phyloP scores from a whole-genome alignment of 2,113 vertebrate genomes.

The Sphyrna mokarran region DNA sequence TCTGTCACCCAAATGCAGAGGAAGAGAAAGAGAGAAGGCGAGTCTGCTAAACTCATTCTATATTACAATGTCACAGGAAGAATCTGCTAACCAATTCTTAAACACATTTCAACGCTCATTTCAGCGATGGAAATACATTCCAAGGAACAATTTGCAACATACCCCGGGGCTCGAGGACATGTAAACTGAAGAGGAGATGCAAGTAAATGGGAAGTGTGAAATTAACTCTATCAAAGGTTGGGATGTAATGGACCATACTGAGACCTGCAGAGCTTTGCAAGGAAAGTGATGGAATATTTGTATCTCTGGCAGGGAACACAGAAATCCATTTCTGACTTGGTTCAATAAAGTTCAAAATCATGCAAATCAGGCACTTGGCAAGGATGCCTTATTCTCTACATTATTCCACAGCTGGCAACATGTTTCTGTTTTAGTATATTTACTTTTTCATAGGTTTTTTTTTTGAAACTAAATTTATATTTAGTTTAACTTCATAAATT shows the following conservation, averaged over 20 bases:
- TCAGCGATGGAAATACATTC: conserved; percentile 35
- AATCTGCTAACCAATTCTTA: conserved; percentile 26
- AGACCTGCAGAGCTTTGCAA: conserved; percentile 1
- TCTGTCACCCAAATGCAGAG: neutral
- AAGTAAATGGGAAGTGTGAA: conserved; percentile 35
- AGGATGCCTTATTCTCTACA: neutral
- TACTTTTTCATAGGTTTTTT: neutral
- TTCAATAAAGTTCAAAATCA: neutral
- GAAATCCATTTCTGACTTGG: neutral
- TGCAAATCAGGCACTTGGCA: neutral
- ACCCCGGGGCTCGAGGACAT: conserved; percentile 18
- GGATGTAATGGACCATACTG: conserved; percentile 2
- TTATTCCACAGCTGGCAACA: neutral
- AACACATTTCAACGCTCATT: conserved; percentile 1
- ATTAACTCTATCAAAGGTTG: conserved; percentile 30
- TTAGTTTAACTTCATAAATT: neutral
- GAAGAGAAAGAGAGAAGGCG: neutral
- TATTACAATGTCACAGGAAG: neutral
- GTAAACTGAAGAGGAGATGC: conserved; percentile 33
- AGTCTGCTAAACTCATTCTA: neutral
- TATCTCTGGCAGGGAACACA: neutral
- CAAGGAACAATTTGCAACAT: conserved; percentile 36
- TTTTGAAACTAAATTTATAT: neutral
- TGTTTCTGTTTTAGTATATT: neutral
- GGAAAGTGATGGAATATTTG: conserved; percentile 11